Percentiles rank a stretch among this genome's conserved stretches.
Conservation (phyloP, 2,113 vertebrate genomes). For the Empidonax alnorum region DNA sequence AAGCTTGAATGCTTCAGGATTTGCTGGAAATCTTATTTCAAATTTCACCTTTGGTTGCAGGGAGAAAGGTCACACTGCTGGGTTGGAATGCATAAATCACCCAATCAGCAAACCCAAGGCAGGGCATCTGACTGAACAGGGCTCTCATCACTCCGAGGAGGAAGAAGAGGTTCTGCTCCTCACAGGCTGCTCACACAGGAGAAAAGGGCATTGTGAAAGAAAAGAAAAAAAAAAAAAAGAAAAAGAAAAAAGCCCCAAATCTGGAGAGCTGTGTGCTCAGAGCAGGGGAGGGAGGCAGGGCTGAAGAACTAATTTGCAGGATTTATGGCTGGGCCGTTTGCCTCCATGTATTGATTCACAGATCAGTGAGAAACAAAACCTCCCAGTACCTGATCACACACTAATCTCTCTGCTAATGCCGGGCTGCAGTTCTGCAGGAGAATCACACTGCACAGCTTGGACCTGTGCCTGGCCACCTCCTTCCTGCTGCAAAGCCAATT, state of each 20-base stretch:
- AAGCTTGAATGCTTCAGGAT: constrained; percentile 47
- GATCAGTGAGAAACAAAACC: constrained; percentile 36
- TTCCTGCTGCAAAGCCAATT: not conserved
- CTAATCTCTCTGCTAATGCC: constrained; percentile 20
- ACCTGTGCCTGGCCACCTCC: not conserved
- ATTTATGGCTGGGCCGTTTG: not conserved
- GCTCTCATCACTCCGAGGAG: not conserved
- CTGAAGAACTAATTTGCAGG: constrained; percentile 22
- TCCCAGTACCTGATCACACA: constrained; percentile 15
- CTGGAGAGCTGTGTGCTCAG: not conserved
- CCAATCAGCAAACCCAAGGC: constrained; percentile 19
- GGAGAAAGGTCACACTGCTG: constrained; percentile 29
- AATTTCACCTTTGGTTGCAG: constrained; percentile 54
- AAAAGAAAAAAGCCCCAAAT: not conserved
- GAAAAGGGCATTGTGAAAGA: not conserved
- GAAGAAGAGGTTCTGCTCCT: not conserved
- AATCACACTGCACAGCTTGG: not conserved
- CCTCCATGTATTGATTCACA: constrained; percentile 8
- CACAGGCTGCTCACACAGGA: not conserved
- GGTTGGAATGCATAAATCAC: constrained; percentile 43
- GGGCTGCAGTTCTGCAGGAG: not conserved
- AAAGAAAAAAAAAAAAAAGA: not conserved
- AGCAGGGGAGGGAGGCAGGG: not conserved
- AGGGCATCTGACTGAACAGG: not conserved
- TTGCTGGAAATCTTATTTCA: constrained; percentile 57